Conservation (phyloP, 2,797 vertebrate species). For the Natrix natrix region DNA sequence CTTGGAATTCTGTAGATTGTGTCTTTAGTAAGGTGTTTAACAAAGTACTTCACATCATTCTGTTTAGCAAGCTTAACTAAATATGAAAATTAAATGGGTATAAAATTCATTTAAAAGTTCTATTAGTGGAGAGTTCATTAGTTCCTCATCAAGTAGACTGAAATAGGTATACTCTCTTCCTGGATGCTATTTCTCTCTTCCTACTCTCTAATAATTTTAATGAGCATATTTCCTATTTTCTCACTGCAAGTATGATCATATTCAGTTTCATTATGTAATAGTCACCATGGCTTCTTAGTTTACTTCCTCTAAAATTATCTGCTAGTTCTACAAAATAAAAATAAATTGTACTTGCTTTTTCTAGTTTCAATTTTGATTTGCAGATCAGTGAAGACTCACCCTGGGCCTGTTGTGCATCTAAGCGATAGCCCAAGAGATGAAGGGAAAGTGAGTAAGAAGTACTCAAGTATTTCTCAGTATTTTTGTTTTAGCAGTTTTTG, state of each 20-base stretch:
- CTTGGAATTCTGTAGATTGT: neutral
- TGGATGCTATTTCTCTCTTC: neutral
- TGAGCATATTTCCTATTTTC: neutral
- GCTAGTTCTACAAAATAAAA: conserved; percentile 10
- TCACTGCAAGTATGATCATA: neutral
- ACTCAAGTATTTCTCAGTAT: conserved; percentile 2
- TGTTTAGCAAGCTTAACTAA: neutral
- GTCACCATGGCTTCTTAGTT: neutral
- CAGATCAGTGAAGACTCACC: conserved; percentile 97
- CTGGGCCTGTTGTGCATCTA: conserved; percentile 96
- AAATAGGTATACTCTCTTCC: neutral
- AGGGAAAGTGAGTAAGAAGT: conserved; percentile 87
- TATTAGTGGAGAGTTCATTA: neutral
- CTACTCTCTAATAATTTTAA: neutral
- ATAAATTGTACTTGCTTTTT: conserved; percentile 37
- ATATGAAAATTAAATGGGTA: neutral
- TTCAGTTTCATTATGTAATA: neutral
- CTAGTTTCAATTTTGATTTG: conserved; percentile 60
- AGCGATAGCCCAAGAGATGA: conserved; percentile 98
- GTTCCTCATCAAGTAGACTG: neutral
- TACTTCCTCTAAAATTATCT: neutral
- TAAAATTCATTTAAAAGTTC: neutral
- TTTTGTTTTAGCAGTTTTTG: conserved; percentile 14
- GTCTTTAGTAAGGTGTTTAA: neutral
- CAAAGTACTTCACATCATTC: neutral